phyloP scores from a whole-genome alignment of 2,113 vertebrate species.

The Phalacrocorax brasilianus region DNA sequence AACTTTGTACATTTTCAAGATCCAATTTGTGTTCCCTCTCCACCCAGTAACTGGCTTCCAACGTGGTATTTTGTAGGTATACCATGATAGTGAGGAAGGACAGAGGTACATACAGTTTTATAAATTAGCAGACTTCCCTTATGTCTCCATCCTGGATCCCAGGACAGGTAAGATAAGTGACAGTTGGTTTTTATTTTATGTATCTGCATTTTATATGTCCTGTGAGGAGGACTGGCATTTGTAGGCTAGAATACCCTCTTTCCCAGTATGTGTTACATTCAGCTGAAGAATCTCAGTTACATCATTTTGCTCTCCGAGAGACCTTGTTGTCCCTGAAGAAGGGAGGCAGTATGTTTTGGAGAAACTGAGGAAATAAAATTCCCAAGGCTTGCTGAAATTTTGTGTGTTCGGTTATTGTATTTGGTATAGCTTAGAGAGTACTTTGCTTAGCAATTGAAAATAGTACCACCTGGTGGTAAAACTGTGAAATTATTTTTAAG shows the following conservation, averaged over 20 bases:
- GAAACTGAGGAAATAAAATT: neutral
- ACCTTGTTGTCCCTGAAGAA: neutral
- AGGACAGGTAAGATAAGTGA: slow-evolving; percentile 84
- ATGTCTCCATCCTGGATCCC: slow-evolving; percentile 97
- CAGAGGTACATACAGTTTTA: slow-evolving; percentile 99
- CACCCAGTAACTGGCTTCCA: neutral
- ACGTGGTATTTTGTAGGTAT: slow-evolving; percentile 81
- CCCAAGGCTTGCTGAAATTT: neutral
- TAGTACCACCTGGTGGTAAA: neutral
- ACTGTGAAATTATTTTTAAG: neutral
- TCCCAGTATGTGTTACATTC: neutral
- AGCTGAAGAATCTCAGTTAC: neutral
- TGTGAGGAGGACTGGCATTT: neutral
- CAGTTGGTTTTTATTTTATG: neutral
- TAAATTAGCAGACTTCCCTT: slow-evolving; percentile 96
- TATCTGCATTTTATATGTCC: neutral
- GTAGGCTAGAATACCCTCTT: neutral
- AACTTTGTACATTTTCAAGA: neutral
- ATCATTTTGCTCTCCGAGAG: neutral
- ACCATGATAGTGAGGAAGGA: slow-evolving; percentile 98
- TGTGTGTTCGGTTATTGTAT: neutral
- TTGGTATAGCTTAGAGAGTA: rapidly evolving
- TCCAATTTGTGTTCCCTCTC: neutral
- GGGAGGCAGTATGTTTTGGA: neutral
- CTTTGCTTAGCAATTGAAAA: neutral